A percentile compares a stretch with the other conserved stretches of the same genome.
phyloP scores from a whole-genome alignment of 2,888 invertebrate species.

The Drosophila kuntzei region DNA sequence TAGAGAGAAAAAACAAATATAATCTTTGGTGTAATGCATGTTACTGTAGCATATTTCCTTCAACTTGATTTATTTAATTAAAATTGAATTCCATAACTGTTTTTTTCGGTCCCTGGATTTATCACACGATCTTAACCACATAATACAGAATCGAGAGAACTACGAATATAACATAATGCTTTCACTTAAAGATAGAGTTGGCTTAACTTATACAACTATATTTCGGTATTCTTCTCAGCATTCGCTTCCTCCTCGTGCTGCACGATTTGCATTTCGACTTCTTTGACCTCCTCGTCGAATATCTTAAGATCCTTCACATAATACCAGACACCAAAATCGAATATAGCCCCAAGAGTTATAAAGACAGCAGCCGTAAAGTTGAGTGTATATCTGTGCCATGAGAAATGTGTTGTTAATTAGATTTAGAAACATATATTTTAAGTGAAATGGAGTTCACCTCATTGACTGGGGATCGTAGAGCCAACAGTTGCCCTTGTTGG shows the following conservation, averaged over 20 bases:
- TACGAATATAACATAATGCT: conserved; percentile 30
- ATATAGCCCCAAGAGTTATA: conserved; percentile 88
- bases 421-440: neutral
- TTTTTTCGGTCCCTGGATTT: conserved; percentile 34
- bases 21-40: no score
- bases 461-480: conserved; percentile 89
- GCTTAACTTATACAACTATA: conserved; percentile 81
- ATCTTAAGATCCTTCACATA: conserved; percentile 89
- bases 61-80: neutral
- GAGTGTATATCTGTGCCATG: conserved; percentile 86
- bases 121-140: conserved; percentile 54
- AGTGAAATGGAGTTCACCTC: conserved; percentile 67
- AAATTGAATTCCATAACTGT: neutral
- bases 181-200: conserved; percentile 43
- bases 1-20: no score
- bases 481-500: conserved; percentile 91
- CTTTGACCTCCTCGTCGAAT: conserved; percentile 88
- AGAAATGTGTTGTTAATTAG: neutral
- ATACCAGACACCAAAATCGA: conserved; percentile 90
- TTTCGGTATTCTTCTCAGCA: conserved; percentile 84
- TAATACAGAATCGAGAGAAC: conserved; percentile 26
- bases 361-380: conserved; percentile 89
- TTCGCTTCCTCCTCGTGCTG: conserved; percentile 82
- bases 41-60: neutral
- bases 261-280: conserved; percentile 83